A percentile compares a stretch with the other conserved stretches of the same genome.
These are phyloP conservation scores for Psittacara wagleri DNA, from an alignment of 2,113 vertebrate species.

Conservation along the genomic window DNA sequence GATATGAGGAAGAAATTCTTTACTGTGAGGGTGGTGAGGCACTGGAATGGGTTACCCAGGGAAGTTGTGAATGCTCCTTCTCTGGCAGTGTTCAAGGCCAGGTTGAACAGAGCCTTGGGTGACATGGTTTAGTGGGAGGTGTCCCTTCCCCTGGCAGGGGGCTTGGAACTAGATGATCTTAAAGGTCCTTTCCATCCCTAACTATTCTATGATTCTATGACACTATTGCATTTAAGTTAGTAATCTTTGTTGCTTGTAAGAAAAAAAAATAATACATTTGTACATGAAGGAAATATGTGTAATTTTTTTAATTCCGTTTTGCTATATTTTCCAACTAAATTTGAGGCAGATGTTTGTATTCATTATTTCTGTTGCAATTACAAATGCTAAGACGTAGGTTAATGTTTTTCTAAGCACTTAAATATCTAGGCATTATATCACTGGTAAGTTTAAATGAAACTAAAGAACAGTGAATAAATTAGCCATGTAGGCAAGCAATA, in stretches of 20 bases:
- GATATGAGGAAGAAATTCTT: too few species aligned
- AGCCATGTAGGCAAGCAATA: background rate
- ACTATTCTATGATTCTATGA: background rate
- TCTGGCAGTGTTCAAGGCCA: too few species aligned
- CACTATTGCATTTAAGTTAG: background rate
- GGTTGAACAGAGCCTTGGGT: too few species aligned
- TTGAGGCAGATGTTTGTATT: background rate
- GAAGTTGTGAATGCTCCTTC: too few species aligned
- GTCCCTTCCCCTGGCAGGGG: too few species aligned
- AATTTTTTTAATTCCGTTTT: background rate
- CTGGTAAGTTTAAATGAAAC: background rate
- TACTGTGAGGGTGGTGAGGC: too few species aligned
- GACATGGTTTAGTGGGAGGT: too few species aligned
- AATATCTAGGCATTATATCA: background rate
- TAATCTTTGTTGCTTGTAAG: background rate
- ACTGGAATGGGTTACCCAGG: too few species aligned
- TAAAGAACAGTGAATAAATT: background rate
- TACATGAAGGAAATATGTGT: background rate
- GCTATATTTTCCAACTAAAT: background rate
- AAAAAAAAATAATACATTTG: background rate
- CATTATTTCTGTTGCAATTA: background rate
- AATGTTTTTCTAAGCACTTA: background rate
- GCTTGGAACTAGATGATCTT: too few species aligned
- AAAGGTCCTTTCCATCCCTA: too few species aligned
- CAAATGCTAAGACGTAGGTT: background rate